These are phyloP conservation scores for Erpornis zantholeuca DNA, from an alignment of 2,113 vertebrate species.

Conservation along the genomic window DNA sequence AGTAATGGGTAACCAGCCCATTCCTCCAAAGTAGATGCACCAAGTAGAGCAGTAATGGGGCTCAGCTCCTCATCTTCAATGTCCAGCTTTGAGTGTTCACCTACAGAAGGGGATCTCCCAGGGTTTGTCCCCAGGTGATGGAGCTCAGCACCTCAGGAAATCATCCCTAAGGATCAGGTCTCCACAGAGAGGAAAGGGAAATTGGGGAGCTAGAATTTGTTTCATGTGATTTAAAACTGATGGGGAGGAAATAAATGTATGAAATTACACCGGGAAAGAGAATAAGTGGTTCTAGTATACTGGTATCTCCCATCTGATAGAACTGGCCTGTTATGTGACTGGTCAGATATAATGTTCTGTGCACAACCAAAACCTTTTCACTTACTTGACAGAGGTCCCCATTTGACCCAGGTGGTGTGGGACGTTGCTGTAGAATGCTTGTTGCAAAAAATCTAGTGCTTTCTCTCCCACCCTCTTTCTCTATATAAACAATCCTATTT, in stretches of 20 bases:
- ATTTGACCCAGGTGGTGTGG: not conserved
- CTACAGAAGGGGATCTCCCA: not conserved
- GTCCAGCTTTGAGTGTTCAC: not conserved
- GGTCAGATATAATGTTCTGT: not conserved
- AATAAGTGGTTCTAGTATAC: not conserved
- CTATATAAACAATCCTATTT: not conserved
- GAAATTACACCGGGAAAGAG: not conserved
- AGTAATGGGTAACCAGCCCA: not conserved
- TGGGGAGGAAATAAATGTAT: not conserved
- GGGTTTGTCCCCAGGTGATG: not conserved
- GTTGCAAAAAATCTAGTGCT: not conserved
- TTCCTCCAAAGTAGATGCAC: not conserved
- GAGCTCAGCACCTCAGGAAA: not conserved
- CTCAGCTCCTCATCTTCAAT: not conserved
- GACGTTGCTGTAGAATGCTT: not conserved
- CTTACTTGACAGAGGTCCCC: not conserved
- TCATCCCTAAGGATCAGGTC: not conserved
- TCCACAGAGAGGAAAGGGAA: not conserved
- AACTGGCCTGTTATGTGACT: not conserved
- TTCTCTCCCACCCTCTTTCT: not conserved
- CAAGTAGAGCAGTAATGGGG: not conserved
- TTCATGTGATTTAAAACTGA: not conserved
- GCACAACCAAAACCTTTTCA: not conserved
- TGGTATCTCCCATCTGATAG: not conserved
- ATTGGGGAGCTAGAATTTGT: not conserved